Percentiles rank a stretch among this genome's conserved stretches.
Evolutionary conservation across 2,888 invertebrate species (phyloP).

Genomic region (Neoitamus cyanurus): DNA sequence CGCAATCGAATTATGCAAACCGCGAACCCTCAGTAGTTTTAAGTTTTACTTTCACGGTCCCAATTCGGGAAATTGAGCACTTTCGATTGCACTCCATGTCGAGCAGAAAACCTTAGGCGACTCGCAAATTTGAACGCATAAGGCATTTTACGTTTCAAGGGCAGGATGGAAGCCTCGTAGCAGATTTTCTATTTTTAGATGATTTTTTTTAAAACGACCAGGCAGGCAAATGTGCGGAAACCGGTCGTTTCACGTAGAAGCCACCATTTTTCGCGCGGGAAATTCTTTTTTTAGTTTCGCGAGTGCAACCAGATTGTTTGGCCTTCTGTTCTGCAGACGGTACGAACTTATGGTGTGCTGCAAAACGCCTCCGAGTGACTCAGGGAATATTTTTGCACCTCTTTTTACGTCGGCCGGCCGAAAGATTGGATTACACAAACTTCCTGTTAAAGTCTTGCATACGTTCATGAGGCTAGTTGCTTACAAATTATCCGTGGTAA

Average conservation of each 20-base stretch:
- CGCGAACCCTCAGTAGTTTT: neutral
- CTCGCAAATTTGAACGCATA: neutral
- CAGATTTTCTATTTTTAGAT: neutral
- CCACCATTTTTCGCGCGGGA: neutral
- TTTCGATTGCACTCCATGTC: neutral
- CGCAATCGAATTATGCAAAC: conserved; percentile 18
- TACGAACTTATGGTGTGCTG: neutral
- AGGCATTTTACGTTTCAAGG: neutral
- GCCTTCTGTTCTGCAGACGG: conserved; percentile 5
- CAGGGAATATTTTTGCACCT: conserved; percentile 6
- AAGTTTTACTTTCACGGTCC: conserved; percentile 4
- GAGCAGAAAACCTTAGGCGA: neutral
- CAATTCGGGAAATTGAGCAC: neutral
- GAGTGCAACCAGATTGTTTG: neutral
- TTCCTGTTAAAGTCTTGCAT: neutral
- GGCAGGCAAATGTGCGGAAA: neutral
- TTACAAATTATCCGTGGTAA: neutral
- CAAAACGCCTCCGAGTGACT: neutral
- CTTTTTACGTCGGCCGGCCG: neutral
- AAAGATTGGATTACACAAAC: conserved; percentile 20
- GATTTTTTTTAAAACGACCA: neutral
- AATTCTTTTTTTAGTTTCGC: neutral
- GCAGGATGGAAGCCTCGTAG: neutral
- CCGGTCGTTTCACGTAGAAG: neutral
- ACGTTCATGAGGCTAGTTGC: neutral